Percentiles rank a stretch among this genome's conserved stretches.
Evolutionary conservation across 2,797 vertebrate species (phyloP).

Genomic region (Danionella dracula): DNA sequence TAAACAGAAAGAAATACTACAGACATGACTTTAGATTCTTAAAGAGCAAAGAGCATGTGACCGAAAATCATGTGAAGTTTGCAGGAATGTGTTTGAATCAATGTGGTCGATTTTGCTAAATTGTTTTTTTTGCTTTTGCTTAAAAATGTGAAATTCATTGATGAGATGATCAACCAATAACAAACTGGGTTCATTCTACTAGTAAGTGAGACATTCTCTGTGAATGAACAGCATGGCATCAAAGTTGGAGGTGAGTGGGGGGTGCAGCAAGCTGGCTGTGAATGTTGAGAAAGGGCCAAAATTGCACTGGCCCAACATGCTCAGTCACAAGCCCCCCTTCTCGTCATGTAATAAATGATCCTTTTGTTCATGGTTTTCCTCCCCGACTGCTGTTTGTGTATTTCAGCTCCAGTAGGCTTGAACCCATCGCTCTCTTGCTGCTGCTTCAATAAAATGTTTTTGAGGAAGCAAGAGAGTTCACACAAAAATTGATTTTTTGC

Average conservation of each 20-base stretch:
- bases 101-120: too few species aligned
- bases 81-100: too few species aligned
- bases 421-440: conserved; percentile 24
- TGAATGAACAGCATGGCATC: conserved; percentile 20
- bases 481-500: conserved; percentile 33
- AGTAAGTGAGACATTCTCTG: too few species aligned
- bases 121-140: too few species aligned
- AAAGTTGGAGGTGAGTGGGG: conserved; percentile 36
- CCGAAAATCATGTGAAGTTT: too few species aligned
- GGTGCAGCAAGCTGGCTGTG: conserved; percentile 69
- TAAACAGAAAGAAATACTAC: too few species aligned
- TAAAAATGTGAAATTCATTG: too few species aligned
- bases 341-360: conserved; percentile 66
- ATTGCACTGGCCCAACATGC: conserved; percentile 60
- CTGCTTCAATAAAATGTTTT: conserved; percentile 14
- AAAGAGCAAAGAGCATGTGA: too few species aligned
- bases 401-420: conserved; percentile 24
- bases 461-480: conserved; percentile 5
- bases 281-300: conserved; percentile 72
- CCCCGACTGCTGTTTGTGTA: conserved; percentile 29
- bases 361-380: conserved; percentile 66
- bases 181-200: too few species aligned
- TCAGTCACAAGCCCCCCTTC: conserved; percentile 51
- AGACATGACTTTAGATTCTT: too few species aligned
- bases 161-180: too few species aligned